Evolutionary conservation across 2,888 invertebrate species (phyloP), one percentile per base, ranked within the genome.

Genomic region (Ectemnius continuus): DNA sequence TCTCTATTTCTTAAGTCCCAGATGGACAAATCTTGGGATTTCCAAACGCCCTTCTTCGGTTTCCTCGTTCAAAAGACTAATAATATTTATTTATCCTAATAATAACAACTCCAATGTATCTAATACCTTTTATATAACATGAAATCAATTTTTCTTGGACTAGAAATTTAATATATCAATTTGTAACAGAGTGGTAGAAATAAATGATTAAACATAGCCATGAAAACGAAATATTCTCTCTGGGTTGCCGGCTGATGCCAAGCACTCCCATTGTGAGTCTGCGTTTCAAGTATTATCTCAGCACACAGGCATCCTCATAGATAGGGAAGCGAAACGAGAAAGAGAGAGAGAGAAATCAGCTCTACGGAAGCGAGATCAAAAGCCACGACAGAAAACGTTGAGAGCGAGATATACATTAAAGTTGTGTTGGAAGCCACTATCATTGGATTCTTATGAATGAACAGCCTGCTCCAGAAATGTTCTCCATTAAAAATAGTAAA

Each of bases 281-380:
- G 60, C 48, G 67, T 61, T 71, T 64, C 58, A 67, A 72, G 72
- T 81, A 74, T 83, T 83, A 84, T 84, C 83, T 80, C 77, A 77
- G 82, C 76, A 61, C 67, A 48, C 75, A 75, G 74, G 75, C 82
- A 79, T 84, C 83, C 79, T 82, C 75, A 73, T 70, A 79, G 82
- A 83, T 82, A 82, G 76, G 71, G 67, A 73, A 71, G 73, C 73
- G 59, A 76, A 70, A 67, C 68, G 71, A 61, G 52, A 65, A 61
- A 75, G 60, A 46, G 61, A 26, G 20, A 20, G 52, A 23, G 20
- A 60, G 20, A 48, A 64, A 46, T 61, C 8, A 36, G 11, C 5
- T 36, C 36, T 36, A 36, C 36, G 36, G 36, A 36, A 36, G 36
- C 36, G 36, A 58, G 68, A 70, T 58, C 70, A 57, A 70, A 56